A percentile compares a stretch with the other conserved stretches of the same genome.
Evolutionary conservation across 2,113 vertebrate genomes (phyloP).

Genomic region (Pardalotus punctatus): DNA sequence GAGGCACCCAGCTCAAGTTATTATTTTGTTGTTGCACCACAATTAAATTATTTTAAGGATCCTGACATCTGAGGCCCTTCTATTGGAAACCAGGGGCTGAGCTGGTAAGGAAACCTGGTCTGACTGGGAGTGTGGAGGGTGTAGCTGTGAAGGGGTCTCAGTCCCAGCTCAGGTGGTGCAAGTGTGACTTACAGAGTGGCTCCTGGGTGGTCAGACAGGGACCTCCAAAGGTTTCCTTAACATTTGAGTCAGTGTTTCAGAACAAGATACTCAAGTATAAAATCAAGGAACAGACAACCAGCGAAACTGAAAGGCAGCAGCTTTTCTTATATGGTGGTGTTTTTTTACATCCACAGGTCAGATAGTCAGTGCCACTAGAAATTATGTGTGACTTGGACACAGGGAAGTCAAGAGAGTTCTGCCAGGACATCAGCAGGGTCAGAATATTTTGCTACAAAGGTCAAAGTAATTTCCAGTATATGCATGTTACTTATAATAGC

Average conservation of each 20-base stretch:
- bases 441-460: not conserved
- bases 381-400: not conserved
- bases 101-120: not conserved
- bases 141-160: not conserved
- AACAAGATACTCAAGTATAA: not conserved
- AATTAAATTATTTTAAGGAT: not conserved
- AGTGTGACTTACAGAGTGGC: not conserved
- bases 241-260: not conserved
- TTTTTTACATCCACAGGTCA: not conserved
- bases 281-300: not conserved
- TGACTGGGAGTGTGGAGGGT: not conserved
- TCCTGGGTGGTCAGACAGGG: not conserved
- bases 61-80: rapidly evolving
- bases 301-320: not conserved
- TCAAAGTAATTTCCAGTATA: not conserved
- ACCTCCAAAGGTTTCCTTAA: not conserved
- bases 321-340: not conserved
- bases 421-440: not conserved
- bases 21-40: not conserved
- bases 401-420: not conserved
- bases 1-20: not conserved
- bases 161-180: not conserved
- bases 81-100: not conserved
- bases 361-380: not conserved
- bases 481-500: not conserved